Evolutionary conservation across 2,888 invertebrate species (phyloP).

Genomic region (Drosophila villosipedis): DNA sequence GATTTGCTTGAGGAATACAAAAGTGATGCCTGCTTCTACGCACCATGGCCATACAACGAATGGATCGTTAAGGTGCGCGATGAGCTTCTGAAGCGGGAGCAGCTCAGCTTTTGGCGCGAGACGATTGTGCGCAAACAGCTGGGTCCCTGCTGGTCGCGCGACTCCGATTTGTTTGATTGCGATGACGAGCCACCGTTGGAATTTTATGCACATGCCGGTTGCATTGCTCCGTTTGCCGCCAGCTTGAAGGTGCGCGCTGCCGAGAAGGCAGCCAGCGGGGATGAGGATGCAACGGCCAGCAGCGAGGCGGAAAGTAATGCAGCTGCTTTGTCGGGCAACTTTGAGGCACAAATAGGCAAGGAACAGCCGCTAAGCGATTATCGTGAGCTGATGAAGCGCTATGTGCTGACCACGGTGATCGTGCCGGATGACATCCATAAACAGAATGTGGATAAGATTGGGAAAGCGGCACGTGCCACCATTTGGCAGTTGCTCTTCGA

Average conservation of each 20-base stretch:
- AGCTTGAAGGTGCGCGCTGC: constrained; percentile 57
- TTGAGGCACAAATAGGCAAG: constrained; percentile 53
- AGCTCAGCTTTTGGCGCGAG: constrained; percentile 76
- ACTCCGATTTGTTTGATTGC: constrained; percentile 76
- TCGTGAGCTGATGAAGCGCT: constrained; percentile 66
- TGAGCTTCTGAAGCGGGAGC: constrained; percentile 60
- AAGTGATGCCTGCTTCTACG: constrained; percentile 84
- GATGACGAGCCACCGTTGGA: constrained; percentile 73
- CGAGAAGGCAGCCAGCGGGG: constrained; percentile 12
- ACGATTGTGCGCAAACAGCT: constrained; percentile 66
- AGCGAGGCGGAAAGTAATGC: constrained; percentile 27
- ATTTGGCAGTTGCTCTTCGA: constrained; percentile 76
- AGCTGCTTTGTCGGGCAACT: constrained; percentile 54
- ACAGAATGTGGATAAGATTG: constrained; percentile 61
- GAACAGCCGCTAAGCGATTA: constrained; percentile 61
- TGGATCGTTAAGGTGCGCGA: constrained; percentile 78
- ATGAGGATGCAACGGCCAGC: constrained; percentile 5
- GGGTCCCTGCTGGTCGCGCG: constrained; percentile 76
- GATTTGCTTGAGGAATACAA: constrained; percentile 73
- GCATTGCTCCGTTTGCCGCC: constrained; percentile 66
- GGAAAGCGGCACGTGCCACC: constrained; percentile 35
- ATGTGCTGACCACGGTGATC: constrained; percentile 53
- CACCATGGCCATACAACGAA: constrained; percentile 78
- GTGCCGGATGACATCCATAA: constrained; percentile 61
- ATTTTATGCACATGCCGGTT: constrained; percentile 75